Base-by-base conservation (phyloP, 1,140 invertebrate genomes). In the Drosophila novamexicana region DNA sequence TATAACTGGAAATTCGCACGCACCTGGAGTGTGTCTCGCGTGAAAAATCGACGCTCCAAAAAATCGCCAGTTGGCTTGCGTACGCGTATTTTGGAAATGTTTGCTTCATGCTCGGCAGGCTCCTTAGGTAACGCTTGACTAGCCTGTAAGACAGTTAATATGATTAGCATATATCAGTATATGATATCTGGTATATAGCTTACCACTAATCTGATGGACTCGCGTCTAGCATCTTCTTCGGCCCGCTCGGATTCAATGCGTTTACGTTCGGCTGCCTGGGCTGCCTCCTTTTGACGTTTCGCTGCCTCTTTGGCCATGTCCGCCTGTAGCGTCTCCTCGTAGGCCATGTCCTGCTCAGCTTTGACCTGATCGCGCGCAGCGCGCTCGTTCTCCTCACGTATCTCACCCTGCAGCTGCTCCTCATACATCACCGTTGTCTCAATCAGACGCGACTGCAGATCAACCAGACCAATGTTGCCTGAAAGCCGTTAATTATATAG, bases 321-420 rank as follows among this genome's bases (percentile, higher is more conserved):
- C 12, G 96, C 97, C 89, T 96, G 96, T 52, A 99, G 94, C 80
- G 97, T 98, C 89, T 95, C 95, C 92, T 97, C 95, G 93, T 98
- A 99, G 0, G 98, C 98, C 92, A 95, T 95, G 93, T 99, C 98
- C 93, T 99, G 98, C 93, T 99, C 97, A 75, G 95, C 94, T 93
- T 98, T 98, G 10, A 99, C 97, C 77, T 94, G 94, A 93, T 99
- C 97, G 77, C 98, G 93, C 2, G 96, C 97, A 71, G 96, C 96
- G 75, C 98, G 93, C 92, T 98, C 97, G 68, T 97, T 94, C 93
- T 99, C 98, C 85, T 98, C 95, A 14, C 94, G 93, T 63, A 97
- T 96, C 93, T 99, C 98, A 34, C 95, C 94, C 72, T 95, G 94
- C 81, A 97, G 95, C 90, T 97, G 96, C 77, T 96, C 94, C 73